phyloP scores from a whole-genome alignment of 2,797 vertebrate species.

The Podargus strigoides region DNA sequence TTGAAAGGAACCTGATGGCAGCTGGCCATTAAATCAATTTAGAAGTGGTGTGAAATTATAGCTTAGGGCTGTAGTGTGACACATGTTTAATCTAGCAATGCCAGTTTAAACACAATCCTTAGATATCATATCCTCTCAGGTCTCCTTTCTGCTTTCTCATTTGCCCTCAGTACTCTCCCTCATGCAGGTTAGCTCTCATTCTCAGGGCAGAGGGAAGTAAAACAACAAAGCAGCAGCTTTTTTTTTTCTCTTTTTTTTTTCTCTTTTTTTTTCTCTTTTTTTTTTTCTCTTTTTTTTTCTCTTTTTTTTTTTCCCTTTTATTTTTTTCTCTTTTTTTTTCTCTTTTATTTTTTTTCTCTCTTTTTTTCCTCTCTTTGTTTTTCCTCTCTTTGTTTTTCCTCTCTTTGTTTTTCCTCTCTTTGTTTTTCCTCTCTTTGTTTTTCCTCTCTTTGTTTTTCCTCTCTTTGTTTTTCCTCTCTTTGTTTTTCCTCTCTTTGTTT shows the following conservation, averaged over 20 bases:
- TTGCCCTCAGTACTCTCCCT: not conserved
- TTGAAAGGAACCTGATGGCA: not conserved
- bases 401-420: too few species aligned
- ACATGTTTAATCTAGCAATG: not conserved
- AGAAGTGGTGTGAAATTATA: slow-evolving; percentile 15
- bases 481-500: too few species aligned
- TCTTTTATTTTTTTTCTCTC: too few species aligned
- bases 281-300: too few species aligned
- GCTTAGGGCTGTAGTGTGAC: not conserved
- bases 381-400: not conserved
- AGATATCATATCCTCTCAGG: not conserved
- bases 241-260: too few species aligned
- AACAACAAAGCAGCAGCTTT: not conserved
- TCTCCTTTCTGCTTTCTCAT: not conserved
- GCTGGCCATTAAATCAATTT: slow-evolving; percentile 10
- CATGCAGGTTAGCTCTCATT: not conserved
- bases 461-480: too few species aligned
- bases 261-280: not conserved
- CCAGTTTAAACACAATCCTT: slow-evolving; percentile 21
- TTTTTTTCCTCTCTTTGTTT: not conserved
- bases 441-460: not conserved
- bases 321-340: too few species aligned
- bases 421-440: not conserved
- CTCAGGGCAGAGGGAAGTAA: not conserved
- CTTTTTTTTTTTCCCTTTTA: not conserved